Conservation (phyloP, 2,888 invertebrate species). For the Pyrrhia umbra region DNA sequence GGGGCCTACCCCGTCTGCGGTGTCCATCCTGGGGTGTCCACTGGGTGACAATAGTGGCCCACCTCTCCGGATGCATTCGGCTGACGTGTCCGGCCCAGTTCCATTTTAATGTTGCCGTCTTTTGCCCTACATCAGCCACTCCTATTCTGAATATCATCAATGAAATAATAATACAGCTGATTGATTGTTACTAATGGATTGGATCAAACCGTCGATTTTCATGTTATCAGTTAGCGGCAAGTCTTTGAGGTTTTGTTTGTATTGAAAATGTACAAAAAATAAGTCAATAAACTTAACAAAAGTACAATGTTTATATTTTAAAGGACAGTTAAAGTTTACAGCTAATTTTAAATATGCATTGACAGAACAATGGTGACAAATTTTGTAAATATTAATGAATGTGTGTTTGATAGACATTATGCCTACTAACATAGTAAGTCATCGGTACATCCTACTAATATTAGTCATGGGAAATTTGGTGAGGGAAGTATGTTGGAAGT, state of each 20-base stretch:
- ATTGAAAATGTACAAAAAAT: not conserved
- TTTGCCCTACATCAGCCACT: too few species aligned
- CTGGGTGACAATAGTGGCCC: too few species aligned
- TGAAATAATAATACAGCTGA: too few species aligned
- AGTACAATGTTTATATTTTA: slow-evolving; percentile 1
- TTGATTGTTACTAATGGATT: not conserved
- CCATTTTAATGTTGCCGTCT: too few species aligned
- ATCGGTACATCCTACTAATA: too few species aligned
- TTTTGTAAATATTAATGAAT: not conserved
- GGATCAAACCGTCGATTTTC: not conserved
- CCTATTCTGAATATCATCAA: too few species aligned
- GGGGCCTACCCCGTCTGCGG: too few species aligned
- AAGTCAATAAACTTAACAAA: slow-evolving; percentile 4
- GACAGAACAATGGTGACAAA: slow-evolving; percentile 29
- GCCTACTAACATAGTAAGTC: not conserved
- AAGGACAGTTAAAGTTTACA: slow-evolving; percentile 15
- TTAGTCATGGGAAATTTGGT: not conserved
- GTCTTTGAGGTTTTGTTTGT: too few species aligned
- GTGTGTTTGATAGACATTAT: slow-evolving; percentile 1
- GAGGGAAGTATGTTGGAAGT: not conserved
- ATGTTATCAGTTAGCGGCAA: too few species aligned
- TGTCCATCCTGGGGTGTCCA: too few species aligned
- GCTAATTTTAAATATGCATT: not conserved
- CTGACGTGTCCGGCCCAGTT: too few species aligned
- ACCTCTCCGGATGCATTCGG: too few species aligned